These are phyloP conservation scores for Brotula barbata DNA, from an alignment of 2,797 vertebrate genomes.

Conservation along the genomic window DNA sequence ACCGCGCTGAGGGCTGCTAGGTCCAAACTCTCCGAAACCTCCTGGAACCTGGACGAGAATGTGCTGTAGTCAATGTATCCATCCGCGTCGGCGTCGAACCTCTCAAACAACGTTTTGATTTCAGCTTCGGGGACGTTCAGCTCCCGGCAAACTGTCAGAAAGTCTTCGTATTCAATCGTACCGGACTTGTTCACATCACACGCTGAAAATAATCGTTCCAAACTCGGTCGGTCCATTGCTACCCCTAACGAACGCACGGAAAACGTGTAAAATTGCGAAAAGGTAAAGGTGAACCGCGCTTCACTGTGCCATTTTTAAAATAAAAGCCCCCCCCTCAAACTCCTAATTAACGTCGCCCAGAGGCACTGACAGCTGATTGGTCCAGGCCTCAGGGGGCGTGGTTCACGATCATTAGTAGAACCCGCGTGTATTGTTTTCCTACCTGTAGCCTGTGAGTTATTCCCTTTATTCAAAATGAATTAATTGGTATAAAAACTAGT, in stretches of 20 bases:
- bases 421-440: not conserved
- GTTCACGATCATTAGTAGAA: not conserved
- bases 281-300: not conserved
- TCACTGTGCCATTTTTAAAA: not conserved
- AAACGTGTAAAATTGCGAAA: not conserved
- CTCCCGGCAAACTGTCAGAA: constrained; percentile 74
- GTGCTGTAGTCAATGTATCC: constrained; percentile 78
- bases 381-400: constrained; percentile 47
- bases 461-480: not conserved
- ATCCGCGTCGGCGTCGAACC: constrained; percentile 74
- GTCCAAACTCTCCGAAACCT: constrained; percentile 75
- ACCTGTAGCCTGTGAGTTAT: not conserved
- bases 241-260: constrained; percentile 2
- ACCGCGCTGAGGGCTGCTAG: constrained; percentile 56
- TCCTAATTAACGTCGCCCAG: not conserved
- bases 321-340: constrained; percentile 2
- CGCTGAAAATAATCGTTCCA: constrained; percentile 65
- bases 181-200: constrained; percentile 80
- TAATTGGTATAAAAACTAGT: not conserved
- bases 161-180: constrained; percentile 78
- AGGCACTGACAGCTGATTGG: constrained; percentile 37
- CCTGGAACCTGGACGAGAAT: constrained; percentile 77
- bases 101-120: constrained; percentile 69
- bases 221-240: constrained; percentile 58
- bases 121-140: constrained; percentile 72